Evolutionary conservation across 1,140 invertebrate species (phyloP).

Genomic region (Hycleus cichorii): DNA sequence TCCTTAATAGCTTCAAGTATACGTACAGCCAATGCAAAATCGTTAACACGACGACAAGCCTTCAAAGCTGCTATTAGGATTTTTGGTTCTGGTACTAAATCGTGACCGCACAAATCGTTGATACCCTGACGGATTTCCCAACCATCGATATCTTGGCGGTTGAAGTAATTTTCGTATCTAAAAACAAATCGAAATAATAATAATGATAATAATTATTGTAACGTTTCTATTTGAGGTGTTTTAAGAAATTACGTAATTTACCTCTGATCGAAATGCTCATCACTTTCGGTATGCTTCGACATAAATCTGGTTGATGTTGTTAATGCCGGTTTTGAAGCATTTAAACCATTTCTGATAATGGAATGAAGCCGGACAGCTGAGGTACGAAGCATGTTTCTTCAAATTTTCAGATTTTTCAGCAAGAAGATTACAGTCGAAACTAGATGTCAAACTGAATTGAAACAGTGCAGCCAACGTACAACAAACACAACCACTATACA

Average conservation of each 20-base stretch:
- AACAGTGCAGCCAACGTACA: too few relatives aligned
- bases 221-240: background rate
- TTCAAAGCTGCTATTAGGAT: slow-evolving; percentile 87
- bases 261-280: slow-evolving; percentile 40
- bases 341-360: background rate
- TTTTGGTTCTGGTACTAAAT: slow-evolving; percentile 91
- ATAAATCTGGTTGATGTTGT: slow-evolving; percentile 12
- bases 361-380: slow-evolving; percentile 4
- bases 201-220: background rate
- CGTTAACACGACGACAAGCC: slow-evolving; percentile 89
- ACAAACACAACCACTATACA: too few relatives aligned
- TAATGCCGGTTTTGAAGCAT: slow-evolving; percentile 3
- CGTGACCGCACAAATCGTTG: slow-evolving; percentile 78
- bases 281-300: slow-evolving; percentile 36
- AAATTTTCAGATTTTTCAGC: too few relatives aligned
- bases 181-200: slow-evolving; percentile 5
- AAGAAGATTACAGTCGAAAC: too few relatives aligned
- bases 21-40: slow-evolving; percentile 85
- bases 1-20: slow-evolving; percentile 87
- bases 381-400: slow-evolving; percentile 6
- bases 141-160: slow-evolving; percentile 82
- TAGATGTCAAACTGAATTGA: too few relatives aligned
- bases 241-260: slow-evolving; percentile 34
- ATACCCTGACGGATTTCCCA: slow-evolving; percentile 92
- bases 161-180: slow-evolving; percentile 80